A percentile compares a stretch with the other conserved stretches of the same genome.
Conservation (phyloP, 2,888 invertebrate genomes). For the Tribolium freemani region DNA sequence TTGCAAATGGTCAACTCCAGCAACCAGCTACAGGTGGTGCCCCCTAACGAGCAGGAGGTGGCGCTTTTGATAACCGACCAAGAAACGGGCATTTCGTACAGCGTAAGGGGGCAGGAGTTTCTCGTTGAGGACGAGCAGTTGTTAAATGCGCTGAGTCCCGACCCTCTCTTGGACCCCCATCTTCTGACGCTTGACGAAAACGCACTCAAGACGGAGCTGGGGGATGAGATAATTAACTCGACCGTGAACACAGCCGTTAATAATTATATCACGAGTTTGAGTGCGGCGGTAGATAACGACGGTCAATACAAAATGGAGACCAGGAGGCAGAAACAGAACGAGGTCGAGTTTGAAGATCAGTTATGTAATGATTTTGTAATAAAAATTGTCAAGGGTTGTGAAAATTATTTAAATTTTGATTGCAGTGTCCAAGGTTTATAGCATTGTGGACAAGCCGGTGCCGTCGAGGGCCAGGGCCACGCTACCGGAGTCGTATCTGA, state of each 20-base stretch:
- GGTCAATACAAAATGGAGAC: constrained; percentile 49
- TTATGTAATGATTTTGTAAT: constrained; percentile 53
- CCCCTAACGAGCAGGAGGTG: constrained; percentile 52
- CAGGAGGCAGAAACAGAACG: constrained; percentile 46
- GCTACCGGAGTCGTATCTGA: constrained; percentile 77
- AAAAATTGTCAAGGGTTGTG: background rate
- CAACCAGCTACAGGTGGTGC: constrained; percentile 20
- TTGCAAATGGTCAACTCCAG: constrained; percentile 56
- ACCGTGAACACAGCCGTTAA: constrained; percentile 51
- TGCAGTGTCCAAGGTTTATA: constrained; percentile 63
- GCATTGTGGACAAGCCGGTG: constrained; percentile 75
- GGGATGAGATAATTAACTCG: constrained; percentile 54
- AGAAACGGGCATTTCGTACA: constrained; percentile 62
- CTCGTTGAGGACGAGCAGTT: constrained; percentile 64
- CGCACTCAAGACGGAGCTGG: constrained; percentile 62
- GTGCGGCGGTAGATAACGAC: constrained; percentile 28
- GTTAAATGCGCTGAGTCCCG: constrained; percentile 58
- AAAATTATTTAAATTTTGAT: constrained; percentile 8
- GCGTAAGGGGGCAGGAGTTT: constrained; percentile 60
- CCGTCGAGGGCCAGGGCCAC: constrained; percentile 84
- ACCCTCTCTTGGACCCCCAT: constrained; percentile 61
- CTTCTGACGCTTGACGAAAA: constrained; percentile 63
- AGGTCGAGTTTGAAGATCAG: constrained; percentile 59
- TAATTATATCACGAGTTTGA: constrained; percentile 53
- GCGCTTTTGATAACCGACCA: constrained; percentile 67